Evolutionary conservation across 2,797 vertebrate species (phyloP).

Genomic region (Dermochelys coriacea): DNA sequence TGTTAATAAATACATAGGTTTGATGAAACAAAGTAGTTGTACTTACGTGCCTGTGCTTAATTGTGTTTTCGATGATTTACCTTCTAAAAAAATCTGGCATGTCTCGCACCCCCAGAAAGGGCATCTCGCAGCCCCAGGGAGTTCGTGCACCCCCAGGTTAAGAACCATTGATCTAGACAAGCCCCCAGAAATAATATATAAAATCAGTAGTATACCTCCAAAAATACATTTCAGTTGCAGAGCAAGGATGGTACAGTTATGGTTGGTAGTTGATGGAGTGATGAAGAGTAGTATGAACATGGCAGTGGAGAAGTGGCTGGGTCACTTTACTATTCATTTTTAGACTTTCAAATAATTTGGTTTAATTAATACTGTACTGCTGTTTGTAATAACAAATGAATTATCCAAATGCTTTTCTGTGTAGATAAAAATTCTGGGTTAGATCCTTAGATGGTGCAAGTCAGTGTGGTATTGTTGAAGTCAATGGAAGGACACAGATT

Average conservation of each 20-base stretch:
- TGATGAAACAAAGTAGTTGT: too few species aligned
- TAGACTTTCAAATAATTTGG: neutral
- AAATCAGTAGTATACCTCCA: neutral
- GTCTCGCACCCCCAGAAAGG: too few species aligned
- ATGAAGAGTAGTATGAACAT: neutral
- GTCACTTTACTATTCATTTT: neutral
- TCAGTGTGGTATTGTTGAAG: neutral
- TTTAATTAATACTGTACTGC: neutral
- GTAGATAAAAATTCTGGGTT: neutral
- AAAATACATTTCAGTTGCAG: neutral
- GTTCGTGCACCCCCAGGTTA: too few species aligned
- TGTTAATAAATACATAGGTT: too few species aligned
- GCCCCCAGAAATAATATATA: neutral
- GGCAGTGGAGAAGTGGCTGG: neutral
- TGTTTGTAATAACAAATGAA: neutral
- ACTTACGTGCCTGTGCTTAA: too few species aligned
- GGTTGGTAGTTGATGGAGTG: neutral
- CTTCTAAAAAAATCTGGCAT: too few species aligned
- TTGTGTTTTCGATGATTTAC: too few species aligned
- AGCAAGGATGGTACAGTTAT: neutral
- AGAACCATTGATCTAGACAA: neutral
- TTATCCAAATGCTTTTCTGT: neutral
- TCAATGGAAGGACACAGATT: neutral
- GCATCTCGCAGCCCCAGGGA: too few species aligned
- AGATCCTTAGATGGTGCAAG: neutral